These are phyloP conservation scores for Drosophila micromelanica DNA, from an alignment of 1,140 invertebrate genomes.

Conservation along the genomic window DNA sequence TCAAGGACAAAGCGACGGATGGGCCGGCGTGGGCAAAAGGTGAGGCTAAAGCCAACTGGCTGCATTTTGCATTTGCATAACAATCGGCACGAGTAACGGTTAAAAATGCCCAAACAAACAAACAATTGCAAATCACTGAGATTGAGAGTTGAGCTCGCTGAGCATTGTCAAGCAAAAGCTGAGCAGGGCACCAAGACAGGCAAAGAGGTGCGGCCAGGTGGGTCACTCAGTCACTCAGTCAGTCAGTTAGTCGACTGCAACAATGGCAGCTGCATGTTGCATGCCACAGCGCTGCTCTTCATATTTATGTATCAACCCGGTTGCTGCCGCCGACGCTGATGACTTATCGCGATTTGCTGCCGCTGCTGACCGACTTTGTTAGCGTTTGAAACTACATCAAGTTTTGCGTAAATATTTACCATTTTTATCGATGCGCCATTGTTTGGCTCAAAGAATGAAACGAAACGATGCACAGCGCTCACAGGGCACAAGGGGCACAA, in stretches of 20 bases:
- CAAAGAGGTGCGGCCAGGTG: conserved; percentile 23
- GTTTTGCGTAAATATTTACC: conserved; percentile 63
- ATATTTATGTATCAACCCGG: conserved; percentile 46
- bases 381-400: not conserved
- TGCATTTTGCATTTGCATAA: conserved; percentile 59
- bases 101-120: conserved; percentile 37
- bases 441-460: conserved; percentile 9
- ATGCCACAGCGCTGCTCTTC: conserved; percentile 51
- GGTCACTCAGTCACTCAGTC: conserved; percentile 8
- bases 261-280: conserved; percentile 36
- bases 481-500: not conserved
- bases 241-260: not conserved
- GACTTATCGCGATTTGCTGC: conserved; percentile 52
- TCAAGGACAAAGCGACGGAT: conserved; percentile 53
- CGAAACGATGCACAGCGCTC: conserved; percentile 1
- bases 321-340: conserved; percentile 5
- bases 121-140: conserved; percentile 48
- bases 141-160: conserved; percentile 19
- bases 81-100: conserved; percentile 36
- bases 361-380: conserved; percentile 9
- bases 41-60: conserved; percentile 16
- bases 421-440: conserved; percentile 50
- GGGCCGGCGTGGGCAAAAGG: conserved; percentile 29
- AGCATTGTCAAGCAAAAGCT: conserved; percentile 2
- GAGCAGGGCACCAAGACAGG: not conserved